phyloP scores from a whole-genome alignment of 1,140 invertebrate species.

The Brachionus manjavacas region DNA sequence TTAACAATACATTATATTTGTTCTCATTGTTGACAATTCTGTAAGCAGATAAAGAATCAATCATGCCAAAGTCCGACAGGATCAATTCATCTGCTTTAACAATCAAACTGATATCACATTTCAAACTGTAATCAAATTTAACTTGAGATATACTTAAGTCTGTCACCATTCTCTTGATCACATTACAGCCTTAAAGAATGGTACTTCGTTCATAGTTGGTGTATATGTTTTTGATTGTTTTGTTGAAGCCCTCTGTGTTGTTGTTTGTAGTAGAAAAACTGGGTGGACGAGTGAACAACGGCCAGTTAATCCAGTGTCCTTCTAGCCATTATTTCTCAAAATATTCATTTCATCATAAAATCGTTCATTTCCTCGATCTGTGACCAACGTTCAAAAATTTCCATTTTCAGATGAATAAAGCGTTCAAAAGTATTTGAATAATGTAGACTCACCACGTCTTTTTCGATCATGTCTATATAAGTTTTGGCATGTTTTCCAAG shows the following conservation, averaged over 20 bases:
- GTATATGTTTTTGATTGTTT: background rate
- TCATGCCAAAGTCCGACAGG: no score
- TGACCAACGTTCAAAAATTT: background rate
- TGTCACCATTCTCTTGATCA: background rate
- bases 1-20: slow-evolving; percentile 7
- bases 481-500: no score
- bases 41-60: background rate
- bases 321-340: background rate
- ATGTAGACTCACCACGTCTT: no score
- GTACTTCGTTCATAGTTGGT: background rate
- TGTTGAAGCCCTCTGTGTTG: background rate
- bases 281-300: background rate
- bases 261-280: background rate
- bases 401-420: background rate
- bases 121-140: no score
- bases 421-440: no score
- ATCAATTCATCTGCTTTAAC: no score
- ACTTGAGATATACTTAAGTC: no score
- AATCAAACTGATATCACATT: no score
- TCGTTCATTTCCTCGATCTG: background rate
- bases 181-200: background rate
- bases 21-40: background rate
- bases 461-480: no score
- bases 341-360: background rate
- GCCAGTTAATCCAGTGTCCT: slow-evolving; percentile 1